Conservation (phyloP, 2,113 vertebrate species). For the Lophotis ruficrista region DNA sequence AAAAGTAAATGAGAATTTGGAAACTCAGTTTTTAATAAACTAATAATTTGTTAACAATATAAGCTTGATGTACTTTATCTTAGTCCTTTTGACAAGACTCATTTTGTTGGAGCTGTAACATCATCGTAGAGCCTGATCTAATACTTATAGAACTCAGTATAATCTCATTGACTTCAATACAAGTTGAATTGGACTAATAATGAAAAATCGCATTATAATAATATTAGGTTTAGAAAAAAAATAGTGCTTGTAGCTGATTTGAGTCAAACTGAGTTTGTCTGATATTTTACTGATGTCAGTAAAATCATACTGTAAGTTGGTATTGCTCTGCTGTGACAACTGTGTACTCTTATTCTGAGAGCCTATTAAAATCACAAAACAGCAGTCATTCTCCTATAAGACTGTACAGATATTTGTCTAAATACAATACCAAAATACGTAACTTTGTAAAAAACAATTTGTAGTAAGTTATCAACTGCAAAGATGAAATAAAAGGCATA, state of each 20-base stretch:
- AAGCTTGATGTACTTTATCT: constrained; percentile 18
- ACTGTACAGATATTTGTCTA: not conserved
- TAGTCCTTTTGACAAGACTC: constrained; percentile 35
- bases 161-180: constrained; percentile 66
- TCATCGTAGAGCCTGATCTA: constrained; percentile 38
- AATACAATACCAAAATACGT: not conserved
- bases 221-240: constrained; percentile 64
- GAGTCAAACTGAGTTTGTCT: constrained; percentile 62
- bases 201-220: constrained; percentile 63
- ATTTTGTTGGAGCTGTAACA: constrained; percentile 28
- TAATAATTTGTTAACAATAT: constrained; percentile 27
- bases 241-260: constrained; percentile 66
- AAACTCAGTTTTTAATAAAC: constrained; percentile 37
- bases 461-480: not conserved
- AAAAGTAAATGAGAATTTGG: constrained; percentile 46
- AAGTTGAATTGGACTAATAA: constrained; percentile 68
- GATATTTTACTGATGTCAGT: constrained; percentile 66
- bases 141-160: constrained; percentile 53
- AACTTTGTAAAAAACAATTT: not conserved
- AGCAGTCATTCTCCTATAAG: not conserved
- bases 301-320: constrained; percentile 51
- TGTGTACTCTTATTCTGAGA: constrained; percentile 4
- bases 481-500: not conserved
- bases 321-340: constrained; percentile 51
- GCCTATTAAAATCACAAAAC: constrained; percentile 49